Evolutionary conservation across 2,888 invertebrate species (phyloP).

Genomic region (Halictus quadricinctus): DNA sequence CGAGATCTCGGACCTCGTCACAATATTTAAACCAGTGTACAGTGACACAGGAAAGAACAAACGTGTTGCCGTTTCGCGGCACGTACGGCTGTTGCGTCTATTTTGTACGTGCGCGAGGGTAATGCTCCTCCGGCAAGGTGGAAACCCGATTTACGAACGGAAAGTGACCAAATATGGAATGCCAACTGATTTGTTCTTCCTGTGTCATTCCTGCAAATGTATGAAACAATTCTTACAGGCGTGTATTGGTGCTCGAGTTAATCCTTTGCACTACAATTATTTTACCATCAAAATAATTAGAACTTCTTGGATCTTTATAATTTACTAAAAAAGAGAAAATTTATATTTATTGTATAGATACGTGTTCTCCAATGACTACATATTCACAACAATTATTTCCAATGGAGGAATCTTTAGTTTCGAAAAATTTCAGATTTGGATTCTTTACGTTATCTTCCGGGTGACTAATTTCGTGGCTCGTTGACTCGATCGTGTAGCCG

Average conservation of each 20-base stretch:
- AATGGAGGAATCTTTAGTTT: no score
- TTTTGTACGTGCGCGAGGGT: slow-evolving; percentile 71
- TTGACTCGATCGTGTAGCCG: not conserved
- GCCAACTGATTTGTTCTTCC: not conserved
- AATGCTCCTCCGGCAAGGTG: slow-evolving; percentile 64
- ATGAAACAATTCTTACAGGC: not conserved
- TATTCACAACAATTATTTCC: not conserved
- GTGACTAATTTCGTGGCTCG: not conserved
- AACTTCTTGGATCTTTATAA: no score
- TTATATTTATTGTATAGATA: no score
- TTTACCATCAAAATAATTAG: no score
- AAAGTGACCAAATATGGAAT: not conserved
- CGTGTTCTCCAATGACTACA: not conserved
- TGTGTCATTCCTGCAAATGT: not conserved
- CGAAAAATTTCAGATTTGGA: no score
- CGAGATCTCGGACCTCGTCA: slow-evolving; percentile 23
- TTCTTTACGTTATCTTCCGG: no score
- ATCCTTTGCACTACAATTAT: no score
- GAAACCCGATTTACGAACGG: slow-evolving; percentile 46
- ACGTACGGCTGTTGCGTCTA: slow-evolving; percentile 80
- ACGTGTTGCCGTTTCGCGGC: slow-evolving; percentile 76
- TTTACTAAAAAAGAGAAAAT: not conserved
- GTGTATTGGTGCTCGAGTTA: no score
- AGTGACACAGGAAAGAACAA: slow-evolving; percentile 67
- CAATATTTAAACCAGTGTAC: slow-evolving; percentile 66